Conservation (phyloP, 92 coral and sea anemone genomes). For the Anthopleura xanthogrammica region DNA sequence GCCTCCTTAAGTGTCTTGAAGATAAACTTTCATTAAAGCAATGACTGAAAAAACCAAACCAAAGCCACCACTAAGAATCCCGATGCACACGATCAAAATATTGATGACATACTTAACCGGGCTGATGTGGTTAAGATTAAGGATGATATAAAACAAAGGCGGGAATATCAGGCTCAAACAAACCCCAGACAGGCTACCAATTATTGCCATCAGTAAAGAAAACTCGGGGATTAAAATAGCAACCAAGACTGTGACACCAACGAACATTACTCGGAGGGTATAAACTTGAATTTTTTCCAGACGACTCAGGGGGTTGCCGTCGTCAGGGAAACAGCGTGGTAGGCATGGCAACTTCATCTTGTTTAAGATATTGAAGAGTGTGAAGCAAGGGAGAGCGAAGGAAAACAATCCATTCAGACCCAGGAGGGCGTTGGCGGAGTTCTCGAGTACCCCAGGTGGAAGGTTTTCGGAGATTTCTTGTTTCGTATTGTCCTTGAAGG, state of each 20-base stretch:
- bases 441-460: constrained; percentile 87
- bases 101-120: constrained; percentile 70
- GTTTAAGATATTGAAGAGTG: constrained; percentile 83
- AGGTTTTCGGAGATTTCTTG: constrained; percentile 98
- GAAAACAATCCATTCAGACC: constrained; percentile 95
- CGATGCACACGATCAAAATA: constrained; percentile 80
- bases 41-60: constrained; percentile 87
- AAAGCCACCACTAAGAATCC: constrained; percentile 84
- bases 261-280: constrained; percentile 74
- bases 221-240: constrained; percentile 91
- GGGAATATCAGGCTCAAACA: constrained; percentile 85
- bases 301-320: constrained; percentile 62
- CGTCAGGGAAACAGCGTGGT: constrained; percentile 89
- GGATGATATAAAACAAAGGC: constrained; percentile 80
- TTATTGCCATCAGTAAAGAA: constrained; percentile 90
- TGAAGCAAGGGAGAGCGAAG: constrained; percentile 87
- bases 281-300: constrained; percentile 71
- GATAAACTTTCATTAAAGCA: constrained; percentile 70
- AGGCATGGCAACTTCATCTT: constrained; percentile 70
- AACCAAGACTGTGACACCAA: constrained; percentile 61
- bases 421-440: constrained; percentile 84
- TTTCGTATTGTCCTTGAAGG: constrained; percentile 80
- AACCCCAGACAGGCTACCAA: constrained; percentile 95
- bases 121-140: constrained; percentile 72
- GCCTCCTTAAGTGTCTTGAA: constrained; percentile 23